A percentile compares a stretch with the other conserved stretches of the same genome.
phyloP scores from a whole-genome alignment of 2,113 vertebrate genomes.

The Aldabrachelys gigantea region DNA sequence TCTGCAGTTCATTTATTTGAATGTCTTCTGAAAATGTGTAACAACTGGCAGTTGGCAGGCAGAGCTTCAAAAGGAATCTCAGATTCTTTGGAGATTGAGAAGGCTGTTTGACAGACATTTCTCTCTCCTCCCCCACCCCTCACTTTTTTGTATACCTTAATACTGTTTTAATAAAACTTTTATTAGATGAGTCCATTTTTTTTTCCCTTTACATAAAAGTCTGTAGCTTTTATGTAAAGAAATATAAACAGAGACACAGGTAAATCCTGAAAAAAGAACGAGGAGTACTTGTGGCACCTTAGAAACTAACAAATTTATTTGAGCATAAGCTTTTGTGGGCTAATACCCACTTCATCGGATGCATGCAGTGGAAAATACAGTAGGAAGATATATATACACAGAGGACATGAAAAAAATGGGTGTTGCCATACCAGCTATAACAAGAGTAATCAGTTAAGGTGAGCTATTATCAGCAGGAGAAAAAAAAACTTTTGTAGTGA shows the following conservation, averaged over 20 bases:
- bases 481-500: too few relatives aligned
- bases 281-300: too few relatives aligned
- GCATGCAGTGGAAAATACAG: too few relatives aligned
- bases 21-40: not conserved
- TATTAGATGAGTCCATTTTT: not conserved
- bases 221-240: not conserved
- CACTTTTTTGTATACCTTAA: not conserved
- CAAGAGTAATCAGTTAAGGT: too few relatives aligned
- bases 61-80: not conserved
- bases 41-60: not conserved
- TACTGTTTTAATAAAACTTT: not conserved
- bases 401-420: too few relatives aligned
- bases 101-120: not conserved
- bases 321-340: too few relatives aligned
- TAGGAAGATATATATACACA: too few relatives aligned
- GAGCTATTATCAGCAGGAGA: too few relatives aligned
- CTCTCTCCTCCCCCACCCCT: not conserved
- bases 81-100: not conserved
- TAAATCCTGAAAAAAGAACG: not conserved
- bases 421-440: too few relatives aligned
- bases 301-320: too few relatives aligned
- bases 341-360: too few relatives aligned
- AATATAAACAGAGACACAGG: not conserved
- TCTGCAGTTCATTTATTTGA: not conserved
- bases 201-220: not conserved